Conservation (phyloP, 1,140 invertebrate genomes). For the Metaphire vulgaris region DNA sequence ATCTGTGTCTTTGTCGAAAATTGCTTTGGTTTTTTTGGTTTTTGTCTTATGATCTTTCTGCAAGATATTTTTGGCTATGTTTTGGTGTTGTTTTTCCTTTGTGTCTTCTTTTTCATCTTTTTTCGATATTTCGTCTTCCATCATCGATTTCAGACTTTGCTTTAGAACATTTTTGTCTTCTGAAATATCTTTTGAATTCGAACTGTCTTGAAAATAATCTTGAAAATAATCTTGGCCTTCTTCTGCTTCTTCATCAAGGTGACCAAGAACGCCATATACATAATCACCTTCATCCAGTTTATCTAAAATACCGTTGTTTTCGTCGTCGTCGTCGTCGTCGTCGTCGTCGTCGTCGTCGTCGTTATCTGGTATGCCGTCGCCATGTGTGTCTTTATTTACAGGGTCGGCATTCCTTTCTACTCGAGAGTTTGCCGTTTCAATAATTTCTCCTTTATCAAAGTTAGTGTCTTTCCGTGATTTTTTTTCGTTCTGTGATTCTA, state of each 20-base stretch:
- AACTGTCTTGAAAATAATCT: too few relatives aligned
- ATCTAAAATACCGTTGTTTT: not conserved
- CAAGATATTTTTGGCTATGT: too few relatives aligned
- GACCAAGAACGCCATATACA: not conserved
- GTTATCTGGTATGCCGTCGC: slow-evolving; percentile 30
- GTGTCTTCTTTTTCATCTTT: too few relatives aligned
- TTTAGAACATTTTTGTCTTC: too few relatives aligned
- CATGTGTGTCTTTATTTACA: slow-evolving; percentile 27
- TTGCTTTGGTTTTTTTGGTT: too few relatives aligned
- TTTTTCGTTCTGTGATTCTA: not conserved
- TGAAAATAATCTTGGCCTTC: too few relatives aligned
- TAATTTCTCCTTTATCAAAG: not conserved
- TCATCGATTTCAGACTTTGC: too few relatives aligned
- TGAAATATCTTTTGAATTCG: too few relatives aligned
- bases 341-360: slow-evolving; percentile 25
- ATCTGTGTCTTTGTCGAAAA: slow-evolving; percentile 16
- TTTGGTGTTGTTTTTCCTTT: too few relatives aligned
- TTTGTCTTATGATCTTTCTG: too few relatives aligned
- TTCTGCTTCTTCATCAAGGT: not conserved
- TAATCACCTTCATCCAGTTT: not conserved
- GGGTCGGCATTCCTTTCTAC: not conserved
- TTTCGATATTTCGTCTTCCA: too few relatives aligned
- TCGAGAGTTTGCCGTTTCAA: not conserved
- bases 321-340: slow-evolving; percentile 16
- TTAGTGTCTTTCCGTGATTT: not conserved